Evolutionary conservation across 2,797 vertebrate species (phyloP).

Genomic region (Rhinoraja longicauda): DNA sequence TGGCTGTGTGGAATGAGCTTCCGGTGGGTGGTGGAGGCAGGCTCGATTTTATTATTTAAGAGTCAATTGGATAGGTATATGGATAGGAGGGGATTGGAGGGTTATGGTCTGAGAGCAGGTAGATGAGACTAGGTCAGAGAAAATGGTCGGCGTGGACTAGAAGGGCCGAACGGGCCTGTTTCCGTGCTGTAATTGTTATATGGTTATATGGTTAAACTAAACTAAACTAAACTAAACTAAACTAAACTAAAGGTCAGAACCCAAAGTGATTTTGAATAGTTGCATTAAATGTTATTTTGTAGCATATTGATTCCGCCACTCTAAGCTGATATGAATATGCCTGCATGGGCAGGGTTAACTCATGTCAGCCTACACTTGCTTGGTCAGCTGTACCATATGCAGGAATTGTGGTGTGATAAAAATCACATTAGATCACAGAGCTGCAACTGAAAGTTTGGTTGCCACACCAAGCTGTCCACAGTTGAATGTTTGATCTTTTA

Average conservation of each 20-base stretch:
- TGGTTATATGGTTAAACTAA: no score
- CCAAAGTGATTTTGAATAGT: neutral
- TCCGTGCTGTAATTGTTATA: no score
- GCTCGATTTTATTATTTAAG: no score
- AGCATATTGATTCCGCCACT: neutral
- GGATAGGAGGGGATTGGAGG: no score
- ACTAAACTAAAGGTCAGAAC: neutral
- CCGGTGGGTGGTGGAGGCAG: no score
- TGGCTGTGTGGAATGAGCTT: no score
- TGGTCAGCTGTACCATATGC: neutral
- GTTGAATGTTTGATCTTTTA: constrained; percentile 26
- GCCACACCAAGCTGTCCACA: neutral
- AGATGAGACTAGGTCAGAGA: no score
- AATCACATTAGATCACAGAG: neutral
- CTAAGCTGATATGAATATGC: neutral
- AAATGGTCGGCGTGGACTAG: no score
- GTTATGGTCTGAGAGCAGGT: no score
- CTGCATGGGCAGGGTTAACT: neutral
- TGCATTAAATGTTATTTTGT: neutral
- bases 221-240: no score
- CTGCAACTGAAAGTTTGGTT: constrained; percentile 2
- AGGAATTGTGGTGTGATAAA: neutral
- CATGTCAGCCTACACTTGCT: neutral
- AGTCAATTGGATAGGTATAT: no score
- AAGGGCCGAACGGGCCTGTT: no score